phyloP scores from a whole-genome alignment of 2,888 invertebrate species.

The Melanophora roralis region DNA sequence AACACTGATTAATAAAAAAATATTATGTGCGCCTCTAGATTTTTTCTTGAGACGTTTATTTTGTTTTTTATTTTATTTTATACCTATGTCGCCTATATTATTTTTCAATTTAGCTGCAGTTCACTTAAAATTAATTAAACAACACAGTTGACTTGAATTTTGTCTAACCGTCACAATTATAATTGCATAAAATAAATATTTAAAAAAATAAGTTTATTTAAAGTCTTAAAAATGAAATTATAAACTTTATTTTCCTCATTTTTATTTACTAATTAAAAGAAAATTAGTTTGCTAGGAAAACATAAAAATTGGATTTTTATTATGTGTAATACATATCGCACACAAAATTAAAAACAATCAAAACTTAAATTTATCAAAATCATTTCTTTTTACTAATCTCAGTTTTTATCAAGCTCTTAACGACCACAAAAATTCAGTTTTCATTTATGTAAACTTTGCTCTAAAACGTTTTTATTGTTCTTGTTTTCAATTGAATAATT shows the following conservation, averaged over 20 bases:
- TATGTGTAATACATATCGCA: too few species aligned
- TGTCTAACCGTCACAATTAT: constrained; percentile 64
- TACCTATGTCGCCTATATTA: constrained; percentile 37
- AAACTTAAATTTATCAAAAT: too few species aligned
- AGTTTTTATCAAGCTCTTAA: too few species aligned
- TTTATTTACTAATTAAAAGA: constrained; percentile 48
- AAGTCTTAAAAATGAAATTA: background rate
- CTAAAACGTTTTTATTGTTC: too few species aligned
- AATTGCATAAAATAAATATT: constrained; percentile 47
- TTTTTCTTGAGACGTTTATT: background rate
- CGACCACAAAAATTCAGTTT: too few species aligned
- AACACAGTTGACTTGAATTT: constrained; percentile 73
- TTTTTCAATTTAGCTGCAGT: constrained; percentile 64
- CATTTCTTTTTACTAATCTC: too few species aligned
- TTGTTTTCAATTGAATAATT: too few species aligned
- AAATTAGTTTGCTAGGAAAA: background rate
- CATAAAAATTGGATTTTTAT: too few species aligned
- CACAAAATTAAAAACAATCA: too few species aligned
- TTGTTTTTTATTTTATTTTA: background rate
- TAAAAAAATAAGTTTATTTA: background rate
- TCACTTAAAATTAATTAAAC: constrained; percentile 73
- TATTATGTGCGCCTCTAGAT: too few species aligned
- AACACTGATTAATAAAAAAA: too few species aligned
- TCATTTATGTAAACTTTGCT: too few species aligned
- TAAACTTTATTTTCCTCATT: constrained; percentile 37